Percentiles rank a stretch among this genome's conserved stretches.
phyloP scores from a whole-genome alignment of 2,113 vertebrate species.

The Sebastes schlegelii region DNA sequence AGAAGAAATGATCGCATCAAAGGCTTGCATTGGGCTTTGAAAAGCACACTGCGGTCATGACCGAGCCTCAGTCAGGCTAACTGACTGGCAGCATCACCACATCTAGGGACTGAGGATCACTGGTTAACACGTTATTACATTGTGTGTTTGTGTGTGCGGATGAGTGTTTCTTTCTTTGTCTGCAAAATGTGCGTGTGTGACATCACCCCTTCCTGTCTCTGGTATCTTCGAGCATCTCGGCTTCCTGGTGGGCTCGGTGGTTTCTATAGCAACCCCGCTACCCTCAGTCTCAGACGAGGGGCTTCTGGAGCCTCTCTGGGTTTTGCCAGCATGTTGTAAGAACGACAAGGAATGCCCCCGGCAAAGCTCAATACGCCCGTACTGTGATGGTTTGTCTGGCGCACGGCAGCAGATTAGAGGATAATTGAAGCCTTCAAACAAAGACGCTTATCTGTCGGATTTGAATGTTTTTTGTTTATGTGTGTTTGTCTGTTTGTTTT shows the following conservation, averaged over 20 bases:
- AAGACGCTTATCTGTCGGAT: neutral
- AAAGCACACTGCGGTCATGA: constrained; percentile 48
- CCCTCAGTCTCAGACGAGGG: constrained; percentile 40
- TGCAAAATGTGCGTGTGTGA: constrained; percentile 1
- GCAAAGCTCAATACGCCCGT: constrained; percentile 42
- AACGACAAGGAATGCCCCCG: constrained; percentile 36
- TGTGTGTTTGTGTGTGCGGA: neutral
- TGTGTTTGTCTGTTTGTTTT: constrained; percentile 1
- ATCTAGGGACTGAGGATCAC: constrained; percentile 26
- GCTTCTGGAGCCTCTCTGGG: constrained; percentile 44
- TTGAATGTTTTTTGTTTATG: constrained; percentile 15
- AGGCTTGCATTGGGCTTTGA: constrained; percentile 58
- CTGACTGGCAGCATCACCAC: constrained; percentile 32
- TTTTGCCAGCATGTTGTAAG: constrained; percentile 32
- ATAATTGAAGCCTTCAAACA: constrained; percentile 37
- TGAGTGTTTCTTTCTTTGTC: neutral
- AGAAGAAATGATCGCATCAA: constrained; percentile 52
- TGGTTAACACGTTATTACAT: constrained; percentile 14
- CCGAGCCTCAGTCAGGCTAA: constrained; percentile 28
- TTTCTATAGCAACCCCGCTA: constrained; percentile 73
- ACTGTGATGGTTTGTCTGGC: constrained; percentile 33
- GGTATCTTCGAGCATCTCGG: constrained; percentile 59
- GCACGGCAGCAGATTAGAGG: constrained; percentile 35
- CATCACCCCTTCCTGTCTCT: constrained; percentile 20
- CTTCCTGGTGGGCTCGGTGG: constrained; percentile 59